These are phyloP conservation scores for Mastigias papua DNA, from an alignment of 30 jellyfish, hydroid and myxozoan genomes.

Conservation along the genomic window DNA sequence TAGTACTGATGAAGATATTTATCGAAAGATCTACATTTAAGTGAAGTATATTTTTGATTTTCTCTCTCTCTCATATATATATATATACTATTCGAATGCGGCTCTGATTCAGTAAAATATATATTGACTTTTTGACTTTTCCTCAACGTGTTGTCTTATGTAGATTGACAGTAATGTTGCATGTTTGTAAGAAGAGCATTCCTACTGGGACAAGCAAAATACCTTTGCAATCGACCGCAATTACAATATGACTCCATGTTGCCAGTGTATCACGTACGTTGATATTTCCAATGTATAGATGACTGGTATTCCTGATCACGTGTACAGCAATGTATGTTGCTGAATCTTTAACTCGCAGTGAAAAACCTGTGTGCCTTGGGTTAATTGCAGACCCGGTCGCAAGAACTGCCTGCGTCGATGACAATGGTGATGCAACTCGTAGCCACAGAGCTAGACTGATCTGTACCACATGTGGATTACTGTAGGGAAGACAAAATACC, in stretches of 20 bases:
- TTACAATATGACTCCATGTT: constrained; percentile 35
- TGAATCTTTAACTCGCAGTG: neutral
- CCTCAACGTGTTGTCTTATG: too few species aligned
- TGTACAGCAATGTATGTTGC: neutral
- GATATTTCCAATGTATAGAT: neutral
- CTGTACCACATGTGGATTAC: constrained; percentile 28
- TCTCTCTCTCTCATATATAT: too few species aligned
- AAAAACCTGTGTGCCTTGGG: constrained; percentile 17
- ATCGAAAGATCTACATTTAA: too few species aligned
- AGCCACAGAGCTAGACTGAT: constrained; percentile 43
- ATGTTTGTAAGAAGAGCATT: too few species aligned
- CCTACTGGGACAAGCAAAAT: too few species aligned
- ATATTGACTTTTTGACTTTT: too few species aligned
- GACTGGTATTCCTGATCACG: neutral
- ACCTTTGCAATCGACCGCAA: too few species aligned
- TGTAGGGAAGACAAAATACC: neutral
- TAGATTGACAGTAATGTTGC: too few species aligned
- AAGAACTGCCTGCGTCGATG: constrained; percentile 15
- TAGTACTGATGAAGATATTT: too few species aligned
- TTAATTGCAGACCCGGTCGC: constrained; percentile 21
- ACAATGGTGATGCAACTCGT: constrained; percentile 2
- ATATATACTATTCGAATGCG: too few species aligned
- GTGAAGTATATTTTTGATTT: too few species aligned
- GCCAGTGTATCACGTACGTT: neutral
- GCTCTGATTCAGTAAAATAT: too few species aligned